phyloP scores from a whole-genome alignment of 1,140 invertebrate species.

The Caenorhabditis tropicalis region DNA sequence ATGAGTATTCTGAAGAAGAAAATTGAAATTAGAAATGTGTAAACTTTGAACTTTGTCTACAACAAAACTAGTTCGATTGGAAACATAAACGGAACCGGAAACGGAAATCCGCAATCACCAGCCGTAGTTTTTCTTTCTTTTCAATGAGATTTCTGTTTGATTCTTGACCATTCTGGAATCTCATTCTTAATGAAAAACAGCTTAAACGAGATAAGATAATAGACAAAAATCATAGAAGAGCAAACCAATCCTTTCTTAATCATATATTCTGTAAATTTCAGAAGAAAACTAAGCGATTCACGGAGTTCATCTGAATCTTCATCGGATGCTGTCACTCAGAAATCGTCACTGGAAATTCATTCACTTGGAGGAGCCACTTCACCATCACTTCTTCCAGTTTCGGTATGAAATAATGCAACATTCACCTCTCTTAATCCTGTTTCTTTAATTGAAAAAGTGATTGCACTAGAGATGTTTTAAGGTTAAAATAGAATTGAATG shows the following conservation, averaged over 20 bases:
- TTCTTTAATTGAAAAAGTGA: neutral
- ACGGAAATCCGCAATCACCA: conserved; percentile 28
- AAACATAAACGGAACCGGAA: conserved; percentile 25
- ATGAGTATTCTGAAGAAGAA: too few species aligned
- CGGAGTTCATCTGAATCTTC: conserved; percentile 11
- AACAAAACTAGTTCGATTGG: neutral
- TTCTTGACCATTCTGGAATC: neutral
- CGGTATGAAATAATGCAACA: neutral
- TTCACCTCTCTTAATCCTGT: neutral
- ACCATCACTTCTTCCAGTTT: conserved; percentile 13
- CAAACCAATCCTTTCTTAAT: neutral
- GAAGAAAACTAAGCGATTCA: neutral
- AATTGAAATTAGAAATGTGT: too few species aligned
- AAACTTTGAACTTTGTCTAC: conserved; percentile 9
- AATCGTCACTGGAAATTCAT: conserved; percentile 6
- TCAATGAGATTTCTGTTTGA: neutral
- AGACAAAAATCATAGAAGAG: too few species aligned
- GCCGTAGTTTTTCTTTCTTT: neutral
- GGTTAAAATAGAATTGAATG: neutral
- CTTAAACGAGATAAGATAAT: too few species aligned
- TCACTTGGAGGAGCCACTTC: conserved; percentile 6
- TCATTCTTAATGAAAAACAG: too few species aligned
- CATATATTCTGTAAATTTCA: neutral
- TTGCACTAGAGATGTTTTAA: neutral
- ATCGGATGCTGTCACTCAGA: conserved; percentile 4